These are phyloP conservation scores for Oncorhynchus masou DNA, from an alignment of 2,113 vertebrate species.

Conservation along the genomic window DNA sequence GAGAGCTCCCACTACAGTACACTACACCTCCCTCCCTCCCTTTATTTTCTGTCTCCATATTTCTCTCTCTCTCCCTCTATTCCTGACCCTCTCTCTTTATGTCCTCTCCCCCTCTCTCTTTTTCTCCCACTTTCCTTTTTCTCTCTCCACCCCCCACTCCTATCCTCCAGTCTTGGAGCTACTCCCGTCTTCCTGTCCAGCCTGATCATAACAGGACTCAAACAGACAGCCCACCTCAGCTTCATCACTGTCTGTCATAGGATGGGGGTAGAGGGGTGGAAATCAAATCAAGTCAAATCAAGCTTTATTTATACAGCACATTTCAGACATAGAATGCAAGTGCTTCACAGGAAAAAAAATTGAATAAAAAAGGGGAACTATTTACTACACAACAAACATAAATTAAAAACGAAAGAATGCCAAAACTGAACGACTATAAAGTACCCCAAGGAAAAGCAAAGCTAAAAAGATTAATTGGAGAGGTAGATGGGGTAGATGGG, in stretches of 20 bases:
- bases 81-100: not conserved
- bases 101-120: too few species aligned
- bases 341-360: too few species aligned
- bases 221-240: conserved; percentile 75
- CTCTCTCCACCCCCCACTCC: not conserved
- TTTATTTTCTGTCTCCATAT: too few species aligned
- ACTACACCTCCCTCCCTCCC: not conserved
- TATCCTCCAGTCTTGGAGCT: conserved; percentile 1
- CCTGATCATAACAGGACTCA: conserved; percentile 75
- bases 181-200: conserved; percentile 75
- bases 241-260: conserved; percentile 69
- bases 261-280: conserved; percentile 14
- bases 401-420: too few species aligned
- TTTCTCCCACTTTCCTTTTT: not conserved
- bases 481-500: not conserved
- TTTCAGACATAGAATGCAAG: too few species aligned
- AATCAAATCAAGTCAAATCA: not conserved
- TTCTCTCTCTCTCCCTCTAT: conserved; percentile 1
- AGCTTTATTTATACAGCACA: too few species aligned
- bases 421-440: too few species aligned
- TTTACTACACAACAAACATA: too few species aligned
- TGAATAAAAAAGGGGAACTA: too few species aligned
- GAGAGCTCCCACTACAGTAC: not conserved
- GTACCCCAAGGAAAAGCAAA: too few species aligned
- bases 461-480: too few species aligned